A percentile compares a stretch with the other conserved stretches of the same genome.
Conservation (phyloP, 2,113 vertebrate species). For the Brachirus orientalis region DNA sequence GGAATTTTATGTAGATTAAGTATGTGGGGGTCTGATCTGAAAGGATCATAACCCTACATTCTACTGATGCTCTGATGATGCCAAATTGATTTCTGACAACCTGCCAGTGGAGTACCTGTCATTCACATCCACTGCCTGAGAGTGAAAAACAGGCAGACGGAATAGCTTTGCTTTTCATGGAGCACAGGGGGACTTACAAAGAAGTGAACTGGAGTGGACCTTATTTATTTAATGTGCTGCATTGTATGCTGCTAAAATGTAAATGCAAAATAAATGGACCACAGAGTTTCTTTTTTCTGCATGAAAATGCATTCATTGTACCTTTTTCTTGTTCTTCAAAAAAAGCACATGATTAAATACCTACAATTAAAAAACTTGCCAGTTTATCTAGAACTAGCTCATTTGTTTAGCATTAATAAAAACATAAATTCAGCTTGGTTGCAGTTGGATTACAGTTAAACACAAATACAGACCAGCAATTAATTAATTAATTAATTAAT, state of each 20-base stretch:
- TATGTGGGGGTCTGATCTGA: constrained; percentile 19
- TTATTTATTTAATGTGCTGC: constrained; percentile 28
- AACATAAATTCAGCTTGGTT: no score
- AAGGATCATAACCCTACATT: constrained; percentile 42
- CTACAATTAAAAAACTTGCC: no score
- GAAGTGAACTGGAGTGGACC: constrained; percentile 23
- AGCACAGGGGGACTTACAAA: constrained; percentile 4
- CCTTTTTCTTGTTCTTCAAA: no score
- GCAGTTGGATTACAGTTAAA: no score
- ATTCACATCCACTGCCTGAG: constrained; percentile 47
- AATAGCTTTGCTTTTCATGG: constrained; percentile 43
- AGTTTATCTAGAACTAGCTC: no score
- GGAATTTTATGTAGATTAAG: no score
- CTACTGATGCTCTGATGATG: constrained; percentile 62
- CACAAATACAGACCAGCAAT: no score
- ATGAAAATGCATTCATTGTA: no score
- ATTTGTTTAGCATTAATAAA: no score
- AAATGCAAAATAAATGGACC: constrained; percentile 4
- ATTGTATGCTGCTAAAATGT: constrained; percentile 33
- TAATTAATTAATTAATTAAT: no score
- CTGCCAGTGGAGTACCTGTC: constrained; percentile 62
- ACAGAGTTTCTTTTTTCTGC: no score
- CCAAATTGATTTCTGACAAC: constrained; percentile 70
- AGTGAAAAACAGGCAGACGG: constrained; percentile 49
- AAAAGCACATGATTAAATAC: no score